Conservation (phyloP, 1,140 invertebrate genomes). For the Phortica variegata region DNA sequence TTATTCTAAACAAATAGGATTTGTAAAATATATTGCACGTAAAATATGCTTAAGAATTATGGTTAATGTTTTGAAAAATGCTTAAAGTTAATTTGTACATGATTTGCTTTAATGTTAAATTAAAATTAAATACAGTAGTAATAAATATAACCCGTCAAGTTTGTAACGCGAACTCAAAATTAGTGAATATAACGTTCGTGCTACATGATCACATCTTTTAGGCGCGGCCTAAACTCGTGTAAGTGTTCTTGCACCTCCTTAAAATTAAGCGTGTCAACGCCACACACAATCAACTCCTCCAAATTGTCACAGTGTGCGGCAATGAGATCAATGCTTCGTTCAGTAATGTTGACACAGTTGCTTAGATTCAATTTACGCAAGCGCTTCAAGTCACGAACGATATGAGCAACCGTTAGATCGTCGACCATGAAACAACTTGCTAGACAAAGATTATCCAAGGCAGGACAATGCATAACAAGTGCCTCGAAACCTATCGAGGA, state of each 20-base stretch:
- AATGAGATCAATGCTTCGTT: constrained; percentile 30
- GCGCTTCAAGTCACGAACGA: constrained; percentile 25
- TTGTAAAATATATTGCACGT: no score
- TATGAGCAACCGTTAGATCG: constrained; percentile 27
- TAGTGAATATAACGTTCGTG: constrained; percentile 46
- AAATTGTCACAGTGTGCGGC: constrained; percentile 22
- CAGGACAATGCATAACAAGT: constrained; percentile 28
- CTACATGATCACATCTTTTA: constrained; percentile 41
- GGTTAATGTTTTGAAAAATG: no score
- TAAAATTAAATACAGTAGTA: no score
- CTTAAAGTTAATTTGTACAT: no score
- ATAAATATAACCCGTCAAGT: no score
- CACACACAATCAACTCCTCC: constrained; percentile 32
- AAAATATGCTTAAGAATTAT: no score
- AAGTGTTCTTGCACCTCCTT: constrained; percentile 28
- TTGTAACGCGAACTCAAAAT: constrained; percentile 10
- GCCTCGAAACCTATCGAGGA: constrained; percentile 27
- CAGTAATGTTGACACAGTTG: constrained; percentile 31
- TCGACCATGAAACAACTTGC: constrained; percentile 32
- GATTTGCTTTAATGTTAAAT: no score
- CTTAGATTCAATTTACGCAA: constrained; percentile 34
- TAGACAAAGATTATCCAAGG: constrained; percentile 27
- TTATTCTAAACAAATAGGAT: no score
- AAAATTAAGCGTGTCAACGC: constrained; percentile 33
- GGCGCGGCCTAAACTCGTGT: constrained; percentile 16